Conservation (phyloP, 92 coral and sea anemone genomes). For the Meandrina meandrites region DNA sequence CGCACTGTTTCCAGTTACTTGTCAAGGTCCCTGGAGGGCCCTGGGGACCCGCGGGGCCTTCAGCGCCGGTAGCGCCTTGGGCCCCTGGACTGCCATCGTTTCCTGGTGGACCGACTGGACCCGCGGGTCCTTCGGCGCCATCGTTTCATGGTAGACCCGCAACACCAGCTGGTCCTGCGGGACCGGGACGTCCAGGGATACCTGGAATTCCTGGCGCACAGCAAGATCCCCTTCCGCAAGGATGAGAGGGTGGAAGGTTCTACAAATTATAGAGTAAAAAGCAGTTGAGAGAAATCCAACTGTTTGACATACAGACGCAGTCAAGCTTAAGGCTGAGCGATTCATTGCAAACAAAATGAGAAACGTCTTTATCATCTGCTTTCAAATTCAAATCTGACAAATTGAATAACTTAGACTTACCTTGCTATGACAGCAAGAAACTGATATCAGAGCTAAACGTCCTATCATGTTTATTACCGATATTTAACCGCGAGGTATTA, state of each 20-base stretch:
- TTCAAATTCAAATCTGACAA: too few species aligned
- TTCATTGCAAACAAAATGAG: too few species aligned
- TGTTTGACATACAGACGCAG: neutral
- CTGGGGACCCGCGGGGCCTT: constrained; percentile 14
- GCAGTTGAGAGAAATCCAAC: neutral
- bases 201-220: neutral
- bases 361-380: too few species aligned
- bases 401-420: too few species aligned
- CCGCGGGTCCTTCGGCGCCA: neutral
- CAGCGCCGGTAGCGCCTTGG: constrained; percentile 9
- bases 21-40: constrained; percentile 12
- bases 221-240: neutral
- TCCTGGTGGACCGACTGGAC: neutral
- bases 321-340: too few species aligned
- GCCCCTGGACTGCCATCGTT: neutral
- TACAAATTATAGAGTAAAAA: neutral
- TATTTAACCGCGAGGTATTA: too few species aligned
- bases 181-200: neutral
- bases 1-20: constrained; percentile 29
- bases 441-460: too few species aligned
- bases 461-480: too few species aligned
- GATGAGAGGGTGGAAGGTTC: neutral
- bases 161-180: neutral
- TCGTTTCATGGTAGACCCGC: neutral
- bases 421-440: too few species aligned